Evolutionary conservation across 2,797 vertebrate genomes (phyloP).

Genomic region (Enteromius trimaculatus): DNA sequence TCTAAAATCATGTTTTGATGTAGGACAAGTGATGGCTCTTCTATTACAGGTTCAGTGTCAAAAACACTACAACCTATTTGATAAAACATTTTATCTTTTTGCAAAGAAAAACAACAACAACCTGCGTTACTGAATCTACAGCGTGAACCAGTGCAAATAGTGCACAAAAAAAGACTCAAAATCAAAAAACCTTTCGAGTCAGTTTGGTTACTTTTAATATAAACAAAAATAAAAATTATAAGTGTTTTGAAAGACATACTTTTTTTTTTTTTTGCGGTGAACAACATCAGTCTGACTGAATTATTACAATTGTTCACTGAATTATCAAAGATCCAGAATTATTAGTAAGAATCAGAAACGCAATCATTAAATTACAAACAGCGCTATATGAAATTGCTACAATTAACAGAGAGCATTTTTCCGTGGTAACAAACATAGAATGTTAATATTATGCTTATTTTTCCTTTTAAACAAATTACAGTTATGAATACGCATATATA

Average conservation of each 20-base stretch:
- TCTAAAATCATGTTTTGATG: conserved; percentile 33
- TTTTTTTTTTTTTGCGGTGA: background rate
- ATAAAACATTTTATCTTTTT: conserved; percentile 29
- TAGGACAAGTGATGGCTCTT: conserved; percentile 29
- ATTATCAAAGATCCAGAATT: background rate
- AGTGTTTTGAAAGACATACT: background rate
- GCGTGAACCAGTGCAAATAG: background rate
- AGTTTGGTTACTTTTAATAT: background rate
- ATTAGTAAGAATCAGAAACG: background rate
- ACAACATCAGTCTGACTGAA: background rate
- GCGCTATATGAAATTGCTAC: background rate
- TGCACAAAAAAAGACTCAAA: background rate
- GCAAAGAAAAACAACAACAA: background rate
- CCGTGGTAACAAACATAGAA: background rate
- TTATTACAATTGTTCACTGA: background rate
- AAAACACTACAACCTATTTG: conserved; percentile 2
- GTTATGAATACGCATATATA: background rate
- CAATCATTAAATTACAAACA: background rate
- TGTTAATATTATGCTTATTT: background rate
- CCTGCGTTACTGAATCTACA: background rate
- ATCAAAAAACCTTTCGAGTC: background rate
- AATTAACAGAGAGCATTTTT: background rate
- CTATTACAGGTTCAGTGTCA: conserved; percentile 33
- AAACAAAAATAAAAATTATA: background rate
- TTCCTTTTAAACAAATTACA: background rate